Evolutionary conservation across 2,797 vertebrate genomes (phyloP).

Genomic region (Hafferia zeledoni): DNA sequence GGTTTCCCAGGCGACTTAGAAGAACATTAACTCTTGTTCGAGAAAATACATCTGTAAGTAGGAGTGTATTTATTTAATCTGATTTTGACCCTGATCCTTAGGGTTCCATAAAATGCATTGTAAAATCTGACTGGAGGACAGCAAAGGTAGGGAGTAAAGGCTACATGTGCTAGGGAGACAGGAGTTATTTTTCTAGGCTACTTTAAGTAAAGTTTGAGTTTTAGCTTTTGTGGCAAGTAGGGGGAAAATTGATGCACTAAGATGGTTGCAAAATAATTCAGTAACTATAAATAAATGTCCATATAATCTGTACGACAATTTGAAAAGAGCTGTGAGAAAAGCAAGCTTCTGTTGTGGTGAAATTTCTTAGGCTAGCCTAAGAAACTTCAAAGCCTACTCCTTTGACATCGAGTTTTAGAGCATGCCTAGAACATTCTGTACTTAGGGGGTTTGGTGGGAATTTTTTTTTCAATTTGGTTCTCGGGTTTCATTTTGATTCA

Average conservation of each 20-base stretch:
- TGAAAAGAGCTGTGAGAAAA: slow-evolving; percentile 16
- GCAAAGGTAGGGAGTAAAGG: not conserved
- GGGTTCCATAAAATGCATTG: not conserved
- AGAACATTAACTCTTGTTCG: not conserved
- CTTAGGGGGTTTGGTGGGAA: not conserved
- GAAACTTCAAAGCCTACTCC: slow-evolving; percentile 28
- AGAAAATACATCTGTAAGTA: not conserved
- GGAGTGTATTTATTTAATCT: not conserved
- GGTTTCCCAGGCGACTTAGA: not conserved
- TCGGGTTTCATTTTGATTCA: not conserved
- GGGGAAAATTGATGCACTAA: not conserved
- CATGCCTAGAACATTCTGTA: not conserved
- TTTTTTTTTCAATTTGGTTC: not conserved
- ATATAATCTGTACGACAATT: not conserved
- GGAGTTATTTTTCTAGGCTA: not conserved
- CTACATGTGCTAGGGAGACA: not conserved
- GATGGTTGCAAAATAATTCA: not conserved
- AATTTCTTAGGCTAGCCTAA: slow-evolving; percentile 31
- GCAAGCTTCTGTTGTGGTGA: not conserved
- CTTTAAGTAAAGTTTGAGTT: not conserved
- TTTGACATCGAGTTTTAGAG: slow-evolving; percentile 7
- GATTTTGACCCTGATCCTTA: not conserved
- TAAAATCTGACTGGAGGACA: not conserved
- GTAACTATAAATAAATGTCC: slow-evolving; percentile 28
- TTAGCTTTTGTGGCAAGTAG: not conserved